Evolutionary conservation across 2,888 invertebrate genomes (phyloP).

Genomic region (Drosophila affinis): DNA sequence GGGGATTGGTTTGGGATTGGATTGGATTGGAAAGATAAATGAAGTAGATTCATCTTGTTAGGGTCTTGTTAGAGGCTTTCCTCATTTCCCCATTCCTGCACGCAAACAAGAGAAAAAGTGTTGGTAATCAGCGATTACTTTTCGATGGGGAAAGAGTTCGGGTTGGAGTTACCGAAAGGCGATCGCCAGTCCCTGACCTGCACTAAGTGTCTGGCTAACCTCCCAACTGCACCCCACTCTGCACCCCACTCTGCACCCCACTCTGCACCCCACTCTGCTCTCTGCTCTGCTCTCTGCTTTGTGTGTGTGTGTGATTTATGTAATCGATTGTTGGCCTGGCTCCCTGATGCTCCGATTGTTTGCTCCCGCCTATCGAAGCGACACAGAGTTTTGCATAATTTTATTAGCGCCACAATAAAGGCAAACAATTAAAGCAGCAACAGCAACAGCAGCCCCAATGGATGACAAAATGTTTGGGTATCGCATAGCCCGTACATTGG

Average conservation of each 20-base stretch:
- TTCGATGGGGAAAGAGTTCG: background rate
- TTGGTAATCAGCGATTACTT: background rate
- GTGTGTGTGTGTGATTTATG: conserved; percentile 14
- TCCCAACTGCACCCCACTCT: background rate
- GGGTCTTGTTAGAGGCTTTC: conserved; percentile 30
- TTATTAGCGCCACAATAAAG: conserved; percentile 43
- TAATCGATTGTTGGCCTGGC: conserved; percentile 26
- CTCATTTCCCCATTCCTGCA: background rate
- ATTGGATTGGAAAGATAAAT: conserved; percentile 19
- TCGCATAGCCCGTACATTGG: conserved; percentile 33
- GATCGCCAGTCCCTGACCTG: conserved; percentile 6
- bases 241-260: background rate
- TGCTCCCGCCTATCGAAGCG: conserved; percentile 24
- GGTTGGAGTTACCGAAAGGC: too few species aligned
- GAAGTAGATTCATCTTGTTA: conserved; percentile 24
- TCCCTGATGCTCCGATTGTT: conserved; percentile 4
- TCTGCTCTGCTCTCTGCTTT: background rate
- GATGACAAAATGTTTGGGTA: conserved; percentile 22
- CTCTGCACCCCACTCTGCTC: too few species aligned
- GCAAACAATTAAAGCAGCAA: conserved; percentile 45
- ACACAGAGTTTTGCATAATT: conserved; percentile 49
- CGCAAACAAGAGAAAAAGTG: background rate
- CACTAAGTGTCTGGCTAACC: background rate
- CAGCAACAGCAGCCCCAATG: too few species aligned
- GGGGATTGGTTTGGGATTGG: too few species aligned